These are phyloP conservation scores for Tenebrosternarchus preto DNA, from an alignment of 2,113 vertebrate genomes.

Conservation along the genomic window DNA sequence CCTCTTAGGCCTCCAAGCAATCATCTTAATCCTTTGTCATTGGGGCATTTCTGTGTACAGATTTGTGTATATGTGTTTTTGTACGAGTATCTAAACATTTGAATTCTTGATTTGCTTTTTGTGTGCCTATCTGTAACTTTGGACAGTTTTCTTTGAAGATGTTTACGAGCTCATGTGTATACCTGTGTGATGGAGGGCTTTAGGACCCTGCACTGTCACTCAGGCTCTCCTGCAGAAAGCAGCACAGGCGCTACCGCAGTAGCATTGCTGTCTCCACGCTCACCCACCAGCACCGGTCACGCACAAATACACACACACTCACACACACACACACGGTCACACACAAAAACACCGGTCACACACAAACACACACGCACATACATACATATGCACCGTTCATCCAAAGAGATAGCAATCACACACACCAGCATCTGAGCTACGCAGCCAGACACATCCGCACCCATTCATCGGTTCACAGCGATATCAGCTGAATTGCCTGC, in stretches of 20 bases:
- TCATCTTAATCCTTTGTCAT: not conserved
- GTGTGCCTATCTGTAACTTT: not conserved
- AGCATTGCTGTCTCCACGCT: conserved; percentile 82
- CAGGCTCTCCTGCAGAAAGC: conserved; percentile 72
- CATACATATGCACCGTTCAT: conserved; percentile 21
- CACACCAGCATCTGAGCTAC: not conserved
- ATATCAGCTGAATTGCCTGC: not conserved
- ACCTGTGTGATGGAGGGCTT: conserved; percentile 62
- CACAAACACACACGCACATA: conserved; percentile 17
- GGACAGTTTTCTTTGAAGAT: not conserved
- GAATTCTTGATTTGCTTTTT: not conserved
- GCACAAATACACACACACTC: conserved; percentile 59
- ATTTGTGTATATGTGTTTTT: not conserved
- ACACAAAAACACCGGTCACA: conserved; percentile 27
- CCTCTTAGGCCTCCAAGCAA: not conserved
- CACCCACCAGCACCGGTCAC: conserved; percentile 60
- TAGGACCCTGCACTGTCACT: conserved; percentile 83
- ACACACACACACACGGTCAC: conserved; percentile 71
- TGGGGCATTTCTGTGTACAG: not conserved
- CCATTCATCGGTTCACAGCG: not conserved
- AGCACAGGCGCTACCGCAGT: conserved; percentile 84
- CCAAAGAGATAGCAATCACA: conserved; percentile 4
- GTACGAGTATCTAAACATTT: not conserved
- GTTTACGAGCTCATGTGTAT: not conserved
- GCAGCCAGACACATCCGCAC: conserved; percentile 36